A percentile compares a stretch with the other conserved stretches of the same genome.
phyloP scores from a whole-genome alignment of 2,797 vertebrate species.

The Calcarius lapponicus region DNA sequence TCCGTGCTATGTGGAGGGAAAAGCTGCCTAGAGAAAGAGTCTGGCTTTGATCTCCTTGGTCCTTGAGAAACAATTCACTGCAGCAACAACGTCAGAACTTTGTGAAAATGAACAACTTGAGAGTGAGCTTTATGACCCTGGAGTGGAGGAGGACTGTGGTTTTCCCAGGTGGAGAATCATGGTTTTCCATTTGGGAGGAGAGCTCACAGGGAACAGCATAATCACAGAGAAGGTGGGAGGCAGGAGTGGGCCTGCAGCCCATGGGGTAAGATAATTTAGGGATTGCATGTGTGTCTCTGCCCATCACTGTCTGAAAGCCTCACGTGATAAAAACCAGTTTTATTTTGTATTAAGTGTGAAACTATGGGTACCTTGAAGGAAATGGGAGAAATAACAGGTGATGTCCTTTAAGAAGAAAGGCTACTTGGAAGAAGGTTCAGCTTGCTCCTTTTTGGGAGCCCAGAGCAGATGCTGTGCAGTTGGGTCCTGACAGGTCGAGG shows the following conservation, averaged over 20 bases:
- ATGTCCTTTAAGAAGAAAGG: neutral
- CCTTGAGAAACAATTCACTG: neutral
- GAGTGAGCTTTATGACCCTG: neutral
- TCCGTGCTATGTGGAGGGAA: neutral
- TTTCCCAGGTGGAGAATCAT: neutral
- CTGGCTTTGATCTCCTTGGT: neutral
- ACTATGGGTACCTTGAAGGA: neutral
- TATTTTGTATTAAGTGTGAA: neutral
- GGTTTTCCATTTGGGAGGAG: neutral
- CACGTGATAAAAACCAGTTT: accelerated
- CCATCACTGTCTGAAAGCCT: neutral
- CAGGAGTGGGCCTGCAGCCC: neutral
- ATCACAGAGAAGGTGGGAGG: too few species aligned
- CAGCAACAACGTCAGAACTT: neutral
- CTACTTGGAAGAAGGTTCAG: neutral
- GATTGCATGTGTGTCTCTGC: neutral
- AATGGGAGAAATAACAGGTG: neutral
- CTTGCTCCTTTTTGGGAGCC: neutral
- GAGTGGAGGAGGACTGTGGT: neutral
- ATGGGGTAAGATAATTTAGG: neutral
- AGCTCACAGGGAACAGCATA: neutral
- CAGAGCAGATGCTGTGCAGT: neutral
- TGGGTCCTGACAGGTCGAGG: neutral
- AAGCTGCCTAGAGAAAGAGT: neutral
- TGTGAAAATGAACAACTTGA: neutral